A percentile compares a stretch with the other conserved stretches of the same genome.
Evolutionary conservation across 2,113 vertebrate genomes (phyloP).

Genomic region (Edolisoma coerulescens): DNA sequence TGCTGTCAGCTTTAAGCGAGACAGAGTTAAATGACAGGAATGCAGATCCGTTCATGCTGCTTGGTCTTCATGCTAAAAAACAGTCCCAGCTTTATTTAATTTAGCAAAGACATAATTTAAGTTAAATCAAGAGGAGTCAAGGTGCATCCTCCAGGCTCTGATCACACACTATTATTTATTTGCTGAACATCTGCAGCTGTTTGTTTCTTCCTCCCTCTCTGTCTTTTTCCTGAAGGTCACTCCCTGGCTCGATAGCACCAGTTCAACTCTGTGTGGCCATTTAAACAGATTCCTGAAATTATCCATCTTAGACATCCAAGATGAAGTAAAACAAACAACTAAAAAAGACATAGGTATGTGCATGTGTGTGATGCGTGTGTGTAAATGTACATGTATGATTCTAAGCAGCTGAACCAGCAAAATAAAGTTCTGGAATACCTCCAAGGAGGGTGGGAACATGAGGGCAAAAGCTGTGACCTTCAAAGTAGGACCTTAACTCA

Average conservation of each 20-base stretch:
- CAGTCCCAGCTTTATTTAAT: not conserved
- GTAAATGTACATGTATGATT: not conserved
- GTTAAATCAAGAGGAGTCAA: not conserved
- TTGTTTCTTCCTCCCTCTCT: not conserved
- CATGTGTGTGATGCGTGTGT: not conserved
- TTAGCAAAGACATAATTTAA: not conserved
- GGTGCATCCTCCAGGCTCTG: not conserved
- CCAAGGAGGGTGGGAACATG: not conserved
- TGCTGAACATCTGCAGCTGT: slow-evolving; percentile 9
- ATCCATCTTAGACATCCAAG: not conserved
- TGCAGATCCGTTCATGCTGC: not conserved
- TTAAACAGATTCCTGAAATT: not conserved
- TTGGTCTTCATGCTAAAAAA: not conserved
- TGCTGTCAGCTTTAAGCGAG: not conserved
- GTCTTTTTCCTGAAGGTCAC: not conserved
- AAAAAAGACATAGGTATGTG: not conserved
- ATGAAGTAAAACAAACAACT: not conserved
- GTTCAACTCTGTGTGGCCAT: not conserved
- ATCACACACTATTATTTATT: not conserved
- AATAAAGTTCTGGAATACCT: not conserved
- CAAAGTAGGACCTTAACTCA: not conserved
- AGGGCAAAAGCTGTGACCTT: not conserved
- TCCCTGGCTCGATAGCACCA: not conserved
- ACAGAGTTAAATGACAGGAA: not conserved
- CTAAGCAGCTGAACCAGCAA: not conserved